Base-by-base conservation (phyloP, 1,140 invertebrate genomes). In the Camponotus vicinus region DNA sequence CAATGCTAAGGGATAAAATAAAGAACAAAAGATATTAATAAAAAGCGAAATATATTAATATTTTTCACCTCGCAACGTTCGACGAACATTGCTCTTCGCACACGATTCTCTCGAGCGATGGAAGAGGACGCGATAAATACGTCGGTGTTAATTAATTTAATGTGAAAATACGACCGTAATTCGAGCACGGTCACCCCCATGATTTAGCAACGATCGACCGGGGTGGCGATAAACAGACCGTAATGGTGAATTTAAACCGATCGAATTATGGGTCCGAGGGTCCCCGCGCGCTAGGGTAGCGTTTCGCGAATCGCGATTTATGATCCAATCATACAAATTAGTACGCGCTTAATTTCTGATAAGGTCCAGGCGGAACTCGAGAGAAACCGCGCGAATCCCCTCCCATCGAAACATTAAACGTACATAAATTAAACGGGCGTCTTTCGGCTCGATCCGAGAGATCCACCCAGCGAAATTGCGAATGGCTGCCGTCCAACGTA, bases 211-310 rank as follows among this genome's bases (percentile, higher is more conserved):
- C 21, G 45, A 32, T 63, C 42, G 34, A 21, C 3, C 34, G 13
- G 32, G 9, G 9, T 42, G 34, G 32, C 15, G 49, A 57, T 66
- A 79, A 79, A 79, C 32, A 79, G 76, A 79, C 1, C 21, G 34
- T 70, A 79, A 71, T 71, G 66, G 37, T 13, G 37, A 80, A 80
- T 80, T 80, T 71, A 80, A 80, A 69, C 37, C 4, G 49, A 80
- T 57, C 9, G 49, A 70, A 80, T 80, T 70, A 80, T 27, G 15
- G n/a, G 67, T 37, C 8, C 18, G 34, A n/a, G n/a, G 4, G 42
- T 3, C 13, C 1, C n/a, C 5, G 77, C 37, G 8, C 13, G 21
- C 42, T 79, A 80, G 40, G 37, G 37, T 15, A 18, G 40, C 40
- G 40, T 45, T 13, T 11, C 32, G 49, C 15, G 4, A 18, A 18